Conservation (phyloP, 2,797 vertebrate genomes). For the Chanos chanos region DNA sequence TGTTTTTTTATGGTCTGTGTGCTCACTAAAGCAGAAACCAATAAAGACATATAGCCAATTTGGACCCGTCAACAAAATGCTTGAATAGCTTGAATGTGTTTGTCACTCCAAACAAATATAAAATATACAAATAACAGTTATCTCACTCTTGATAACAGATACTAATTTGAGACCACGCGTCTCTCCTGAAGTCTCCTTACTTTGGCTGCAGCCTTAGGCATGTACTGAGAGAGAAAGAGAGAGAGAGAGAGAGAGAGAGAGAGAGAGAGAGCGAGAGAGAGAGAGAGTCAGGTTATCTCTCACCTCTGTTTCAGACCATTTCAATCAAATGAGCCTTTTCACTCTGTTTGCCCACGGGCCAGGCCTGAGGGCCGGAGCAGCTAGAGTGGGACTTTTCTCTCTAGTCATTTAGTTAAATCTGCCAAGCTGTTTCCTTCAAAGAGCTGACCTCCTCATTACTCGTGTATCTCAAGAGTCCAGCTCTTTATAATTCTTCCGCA, state of each 20-base stretch:
- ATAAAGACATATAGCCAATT: conserved; percentile 24
- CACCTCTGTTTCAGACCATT: neutral
- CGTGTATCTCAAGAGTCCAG: too few species aligned
- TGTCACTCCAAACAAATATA: too few species aligned
- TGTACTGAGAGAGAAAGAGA: too few species aligned
- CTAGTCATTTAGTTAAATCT: conserved; percentile 12
- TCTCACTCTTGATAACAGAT: too few species aligned
- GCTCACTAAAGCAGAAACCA: conserved; percentile 15
- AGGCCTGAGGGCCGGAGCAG: neutral
- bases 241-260: too few species aligned
- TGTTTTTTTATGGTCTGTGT: neutral
- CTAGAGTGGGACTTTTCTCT: neutral
- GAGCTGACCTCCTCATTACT: neutral
- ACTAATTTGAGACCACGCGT: too few species aligned
- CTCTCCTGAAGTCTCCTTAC: too few species aligned
- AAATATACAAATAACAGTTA: too few species aligned
- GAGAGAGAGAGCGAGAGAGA: too few species aligned
- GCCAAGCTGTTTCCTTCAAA: neutral
- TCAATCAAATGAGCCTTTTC: neutral
- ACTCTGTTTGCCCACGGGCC: neutral
- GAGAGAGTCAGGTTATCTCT: neutral
- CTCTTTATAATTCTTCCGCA: too few species aligned
- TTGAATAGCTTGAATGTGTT: conserved; percentile 23
- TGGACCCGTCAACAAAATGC: conserved; percentile 9
- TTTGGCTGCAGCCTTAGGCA: too few species aligned